Evolutionary conservation across 1,140 invertebrate genomes (phyloP).

Genomic region (Drosophila micromelanica): DNA sequence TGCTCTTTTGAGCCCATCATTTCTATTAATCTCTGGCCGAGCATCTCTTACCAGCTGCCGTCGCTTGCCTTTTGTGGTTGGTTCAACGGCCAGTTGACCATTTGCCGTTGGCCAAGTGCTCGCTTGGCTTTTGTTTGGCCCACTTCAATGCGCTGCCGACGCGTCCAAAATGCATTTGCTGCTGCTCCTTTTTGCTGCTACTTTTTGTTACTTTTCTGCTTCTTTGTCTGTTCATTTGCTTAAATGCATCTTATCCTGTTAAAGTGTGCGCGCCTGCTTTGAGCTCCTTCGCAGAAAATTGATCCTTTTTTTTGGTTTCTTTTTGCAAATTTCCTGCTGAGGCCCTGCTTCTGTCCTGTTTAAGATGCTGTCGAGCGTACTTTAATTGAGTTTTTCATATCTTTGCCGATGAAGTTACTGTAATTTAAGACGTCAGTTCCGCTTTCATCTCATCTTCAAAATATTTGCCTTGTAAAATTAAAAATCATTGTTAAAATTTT

Average conservation of each 20-base stretch:
- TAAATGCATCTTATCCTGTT: constrained; percentile 74
- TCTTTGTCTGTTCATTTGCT: constrained; percentile 68
- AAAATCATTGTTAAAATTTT: background rate
- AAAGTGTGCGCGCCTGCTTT: constrained; percentile 54
- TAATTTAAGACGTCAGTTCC: constrained; percentile 56
- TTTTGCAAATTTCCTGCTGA: constrained; percentile 65
- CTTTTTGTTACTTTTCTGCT: constrained; percentile 26
- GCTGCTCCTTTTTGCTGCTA: constrained; percentile 2
- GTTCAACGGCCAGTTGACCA: constrained; percentile 57
- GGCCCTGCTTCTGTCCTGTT: constrained; percentile 42
- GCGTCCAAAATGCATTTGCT: constrained; percentile 15
- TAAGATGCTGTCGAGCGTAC: constrained; percentile 36
- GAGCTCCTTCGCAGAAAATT: constrained; percentile 62
- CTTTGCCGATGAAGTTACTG: constrained; percentile 36
- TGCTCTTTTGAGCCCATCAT: constrained; percentile 24
- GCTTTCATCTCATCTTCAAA: constrained; percentile 13
- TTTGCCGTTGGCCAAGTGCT: constrained; percentile 48
- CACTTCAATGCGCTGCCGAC: constrained; percentile 43
- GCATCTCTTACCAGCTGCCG: constrained; percentile 57
- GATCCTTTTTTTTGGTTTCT: constrained; percentile 37
- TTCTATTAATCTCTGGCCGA: constrained; percentile 51
- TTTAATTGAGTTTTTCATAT: constrained; percentile 66
- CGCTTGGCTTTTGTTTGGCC: constrained; percentile 34
- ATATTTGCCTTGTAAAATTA: background rate
- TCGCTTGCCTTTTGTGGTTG: constrained; percentile 70